Base-by-base conservation (phyloP, 2,113 vertebrate genomes). In the Notiomystis cincta region DNA sequence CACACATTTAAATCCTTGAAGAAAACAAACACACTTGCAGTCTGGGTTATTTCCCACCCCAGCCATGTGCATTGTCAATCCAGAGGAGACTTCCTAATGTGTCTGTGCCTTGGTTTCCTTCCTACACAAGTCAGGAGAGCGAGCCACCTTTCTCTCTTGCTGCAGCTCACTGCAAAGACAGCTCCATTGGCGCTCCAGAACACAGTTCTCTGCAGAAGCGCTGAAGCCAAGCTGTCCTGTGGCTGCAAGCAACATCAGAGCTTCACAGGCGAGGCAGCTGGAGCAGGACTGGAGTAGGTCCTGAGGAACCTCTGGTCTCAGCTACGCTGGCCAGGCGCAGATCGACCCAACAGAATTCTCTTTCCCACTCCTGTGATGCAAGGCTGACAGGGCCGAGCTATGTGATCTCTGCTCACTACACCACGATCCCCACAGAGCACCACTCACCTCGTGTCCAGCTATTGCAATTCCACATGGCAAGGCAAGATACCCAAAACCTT, bases 21-120 rank as follows among this genome's bases (percentile, higher is more conserved):
- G 37, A 50, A 89, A 80, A 87, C 1, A 2, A 87, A 31, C 27
- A 19, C 23, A 8, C 11, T 35, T 66, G 51, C 35, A 82, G 31
- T 20, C 61, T 42, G 57, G 35, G 53, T 35, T 82, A 33, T 31
- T 53, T 86, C 53, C 53, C 31, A 3, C 7, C 66, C 47, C n/a
- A 53, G 66, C 20, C 22, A 37, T 0, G 1, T 10, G 40, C 28
- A 40, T 20, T 47, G 3, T 2, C 12, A 21, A 50, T 31, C 38
- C 54, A 87, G 58, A 57, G 33, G 23, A 66, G 22, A 77, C 11
- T 18, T 38, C 14, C 60, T 22, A 22, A 14, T 0, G 0, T 5
- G 10, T 15, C 66, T 45, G 40, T n/a, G 37, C 37, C 40, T 44
- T 35, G 18, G 11, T 48, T 82, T 85, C 61, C 66, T 42, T 53